phyloP scores from a whole-genome alignment of 2,797 vertebrate species.

The Alfaro cultratus region DNA sequence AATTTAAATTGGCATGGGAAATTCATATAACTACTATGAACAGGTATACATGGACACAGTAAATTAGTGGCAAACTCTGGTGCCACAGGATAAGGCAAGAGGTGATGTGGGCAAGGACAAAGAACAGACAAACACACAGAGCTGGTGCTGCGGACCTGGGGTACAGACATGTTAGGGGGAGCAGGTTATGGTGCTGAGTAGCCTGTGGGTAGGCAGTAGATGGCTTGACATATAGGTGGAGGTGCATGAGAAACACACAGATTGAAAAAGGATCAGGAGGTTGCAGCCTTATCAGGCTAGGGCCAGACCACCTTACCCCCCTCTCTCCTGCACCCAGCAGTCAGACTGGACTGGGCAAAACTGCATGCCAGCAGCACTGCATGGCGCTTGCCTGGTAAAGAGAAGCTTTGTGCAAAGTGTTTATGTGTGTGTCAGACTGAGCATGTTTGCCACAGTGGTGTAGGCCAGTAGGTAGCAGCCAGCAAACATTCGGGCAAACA shows the following conservation, averaged over 20 bases:
- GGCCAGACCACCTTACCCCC: slow-evolving; percentile 61
- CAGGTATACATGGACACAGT: slow-evolving; percentile 13
- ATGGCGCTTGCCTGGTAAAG: slow-evolving; percentile 52
- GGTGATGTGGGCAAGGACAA: slow-evolving; percentile 49
- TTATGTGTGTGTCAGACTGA: slow-evolving; percentile 42
- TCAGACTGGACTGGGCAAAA: slow-evolving; percentile 60
- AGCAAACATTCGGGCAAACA: slow-evolving; percentile 53
- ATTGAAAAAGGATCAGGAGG: slow-evolving; percentile 44
- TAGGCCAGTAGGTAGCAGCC: slow-evolving; percentile 56
- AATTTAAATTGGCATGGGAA: slow-evolving; percentile 17
- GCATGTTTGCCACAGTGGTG: slow-evolving; percentile 56
- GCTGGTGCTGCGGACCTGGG: slow-evolving; percentile 45
- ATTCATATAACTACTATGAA: slow-evolving; percentile 25
- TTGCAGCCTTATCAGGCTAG: slow-evolving; percentile 69
- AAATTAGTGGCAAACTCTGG: slow-evolving; percentile 37
- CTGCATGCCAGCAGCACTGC: slow-evolving; percentile 62
- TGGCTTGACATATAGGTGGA: slow-evolving; percentile 60
- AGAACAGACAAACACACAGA: slow-evolving; percentile 31
- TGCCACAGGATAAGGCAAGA: slow-evolving; percentile 56
- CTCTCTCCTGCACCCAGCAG: slow-evolving; percentile 60
- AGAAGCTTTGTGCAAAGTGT: slow-evolving; percentile 46
- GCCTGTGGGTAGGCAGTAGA: slow-evolving; percentile 63
- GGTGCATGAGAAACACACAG: slow-evolving; percentile 58
- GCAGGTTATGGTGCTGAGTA: slow-evolving; percentile 70
- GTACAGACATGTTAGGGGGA: slow-evolving; percentile 55